Conservation (phyloP, 2,888 invertebrate species). For the Cephus runcator region DNA sequence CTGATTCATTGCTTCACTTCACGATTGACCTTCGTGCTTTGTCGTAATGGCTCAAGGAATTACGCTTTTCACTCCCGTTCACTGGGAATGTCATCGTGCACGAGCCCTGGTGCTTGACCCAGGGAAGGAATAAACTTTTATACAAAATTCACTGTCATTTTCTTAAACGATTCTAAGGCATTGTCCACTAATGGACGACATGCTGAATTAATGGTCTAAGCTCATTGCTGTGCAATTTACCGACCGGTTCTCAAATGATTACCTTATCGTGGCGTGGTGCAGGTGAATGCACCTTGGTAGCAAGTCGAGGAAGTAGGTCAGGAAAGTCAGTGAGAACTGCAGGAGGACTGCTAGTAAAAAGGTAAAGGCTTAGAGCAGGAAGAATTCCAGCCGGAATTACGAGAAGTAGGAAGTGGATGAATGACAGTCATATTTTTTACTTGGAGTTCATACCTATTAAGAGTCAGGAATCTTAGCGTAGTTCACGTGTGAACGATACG, state of each 20-base stretch:
- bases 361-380: not conserved
- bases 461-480: not conserved
- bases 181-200: not conserved
- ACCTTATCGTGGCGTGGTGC: conserved; percentile 9
- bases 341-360: not conserved
- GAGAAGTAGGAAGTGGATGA: not conserved
- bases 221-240: not conserved
- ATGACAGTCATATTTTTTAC: conserved; percentile 13
- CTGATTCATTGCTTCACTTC: not conserved
- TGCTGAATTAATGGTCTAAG: not conserved
- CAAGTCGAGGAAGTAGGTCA: conserved; percentile 40
- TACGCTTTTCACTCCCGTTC: not conserved
- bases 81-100: not conserved
- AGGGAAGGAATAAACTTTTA: not conserved
- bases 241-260: not conserved
- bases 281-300: conserved; percentile 43
- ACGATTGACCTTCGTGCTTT: not conserved
- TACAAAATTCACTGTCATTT: not conserved
- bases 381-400: not conserved
- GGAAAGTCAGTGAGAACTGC: conserved; percentile 30
- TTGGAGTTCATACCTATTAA: not conserved
- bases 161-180: not conserved
- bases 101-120: not conserved
- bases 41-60: not conserved
- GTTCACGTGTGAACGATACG: not conserved